These are phyloP conservation scores for Apteryx mantelli DNA, from an alignment of 2,113 vertebrate species.

Conservation along the genomic window DNA sequence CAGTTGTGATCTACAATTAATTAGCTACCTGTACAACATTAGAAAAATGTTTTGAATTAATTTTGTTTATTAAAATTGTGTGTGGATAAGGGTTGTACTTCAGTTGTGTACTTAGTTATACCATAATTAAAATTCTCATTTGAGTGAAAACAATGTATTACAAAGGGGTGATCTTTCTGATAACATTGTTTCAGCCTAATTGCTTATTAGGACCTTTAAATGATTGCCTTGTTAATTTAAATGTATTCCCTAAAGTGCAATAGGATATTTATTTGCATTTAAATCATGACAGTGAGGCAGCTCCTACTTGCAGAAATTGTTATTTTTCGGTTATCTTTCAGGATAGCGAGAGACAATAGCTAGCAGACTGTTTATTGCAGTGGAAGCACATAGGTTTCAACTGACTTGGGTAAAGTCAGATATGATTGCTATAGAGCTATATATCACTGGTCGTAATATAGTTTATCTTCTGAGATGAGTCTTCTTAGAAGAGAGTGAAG, in stretches of 20 bases:
- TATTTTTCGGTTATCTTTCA: background rate
- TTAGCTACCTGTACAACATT: background rate
- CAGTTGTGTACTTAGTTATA: background rate
- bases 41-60: slow-evolving; percentile 1
- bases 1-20: background rate
- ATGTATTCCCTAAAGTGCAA: slow-evolving; percentile 16
- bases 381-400: background rate
- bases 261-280: slow-evolving; percentile 41
- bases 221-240: slow-evolving; percentile 40
- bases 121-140: slow-evolving; percentile 56
- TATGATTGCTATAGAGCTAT: fast-evolving
- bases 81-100: background rate
- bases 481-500: background rate
- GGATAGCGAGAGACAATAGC: background rate
- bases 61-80: background rate
- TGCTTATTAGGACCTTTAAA: slow-evolving; percentile 50
- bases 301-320: background rate
- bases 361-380: background rate
- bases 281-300: background rate
- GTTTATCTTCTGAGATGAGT: background rate
- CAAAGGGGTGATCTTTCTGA: slow-evolving; percentile 10
- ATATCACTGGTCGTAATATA: background rate
- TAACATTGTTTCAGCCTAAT: slow-evolving; percentile 60
- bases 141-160: background rate
- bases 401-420: background rate